phyloP scores from a whole-genome alignment of 2,888 invertebrate species.

The Drosophila buzzatii region DNA sequence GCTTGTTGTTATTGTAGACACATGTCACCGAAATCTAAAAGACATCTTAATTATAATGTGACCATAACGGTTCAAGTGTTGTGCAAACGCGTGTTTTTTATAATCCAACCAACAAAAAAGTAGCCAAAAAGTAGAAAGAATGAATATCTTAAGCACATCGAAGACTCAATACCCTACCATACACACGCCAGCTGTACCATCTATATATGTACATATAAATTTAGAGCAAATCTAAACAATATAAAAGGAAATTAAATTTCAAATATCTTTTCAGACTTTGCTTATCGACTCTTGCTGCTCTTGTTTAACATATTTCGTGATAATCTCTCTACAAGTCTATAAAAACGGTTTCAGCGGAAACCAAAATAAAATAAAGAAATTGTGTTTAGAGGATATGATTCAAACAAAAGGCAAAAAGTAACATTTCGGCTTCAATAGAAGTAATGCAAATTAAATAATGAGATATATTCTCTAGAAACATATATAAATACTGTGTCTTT shows the following conservation, averaged over 20 bases:
- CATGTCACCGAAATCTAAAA: constrained; percentile 29
- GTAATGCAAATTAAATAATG: constrained; percentile 10
- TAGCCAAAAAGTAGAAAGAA: neutral
- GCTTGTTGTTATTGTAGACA: neutral
- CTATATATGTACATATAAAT: neutral
- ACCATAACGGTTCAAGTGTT: constrained; percentile 51
- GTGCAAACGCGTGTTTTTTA: constrained; percentile 41
- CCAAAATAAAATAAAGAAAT: constrained; percentile 27
- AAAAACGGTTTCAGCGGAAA: constrained; percentile 38
- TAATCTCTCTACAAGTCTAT: neutral
- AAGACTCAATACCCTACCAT: neutral
- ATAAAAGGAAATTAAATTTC: neutral
- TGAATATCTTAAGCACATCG: neutral
- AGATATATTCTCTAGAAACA: neutral
- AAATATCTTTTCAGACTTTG: neutral
- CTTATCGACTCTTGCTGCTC: neutral
- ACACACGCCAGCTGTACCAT: neutral
- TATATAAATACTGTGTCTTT: neutral
- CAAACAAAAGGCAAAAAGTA: constrained; percentile 17
- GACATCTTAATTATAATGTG: constrained; percentile 59
- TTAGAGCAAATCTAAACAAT: neutral
- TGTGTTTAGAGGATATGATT: constrained; percentile 44
- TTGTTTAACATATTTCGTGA: neutral
- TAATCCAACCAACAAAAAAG: constrained; percentile 22
- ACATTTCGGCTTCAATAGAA: constrained; percentile 4